Percentiles rank a stretch among this genome's conserved stretches.
These are phyloP conservation scores for Gymnogyps californianus DNA, from an alignment of 2,113 vertebrate species.

Conservation along the genomic window DNA sequence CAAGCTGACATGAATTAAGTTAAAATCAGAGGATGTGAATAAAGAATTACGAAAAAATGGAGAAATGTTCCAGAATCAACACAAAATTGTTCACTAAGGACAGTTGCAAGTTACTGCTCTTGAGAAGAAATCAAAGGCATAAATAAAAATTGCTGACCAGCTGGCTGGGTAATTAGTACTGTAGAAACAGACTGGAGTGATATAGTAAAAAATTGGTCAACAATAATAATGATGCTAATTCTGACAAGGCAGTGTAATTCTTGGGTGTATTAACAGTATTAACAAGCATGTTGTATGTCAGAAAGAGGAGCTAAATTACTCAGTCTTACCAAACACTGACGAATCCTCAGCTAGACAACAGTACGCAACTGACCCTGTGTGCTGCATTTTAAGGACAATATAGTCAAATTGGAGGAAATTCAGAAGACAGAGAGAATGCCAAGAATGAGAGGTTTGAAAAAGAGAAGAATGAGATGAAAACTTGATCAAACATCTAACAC, in stretches of 20 bases:
- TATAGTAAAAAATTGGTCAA: neutral
- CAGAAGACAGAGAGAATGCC: neutral
- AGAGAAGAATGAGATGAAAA: neutral
- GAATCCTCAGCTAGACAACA: neutral
- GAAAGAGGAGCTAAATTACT: neutral
- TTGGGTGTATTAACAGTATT: neutral
- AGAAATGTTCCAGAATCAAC: neutral
- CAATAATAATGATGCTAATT: neutral
- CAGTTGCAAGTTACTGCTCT: neutral
- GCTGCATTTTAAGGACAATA: neutral
- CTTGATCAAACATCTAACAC: neutral
- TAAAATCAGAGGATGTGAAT: neutral
- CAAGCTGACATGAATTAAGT: neutral
- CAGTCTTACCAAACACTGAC: neutral
- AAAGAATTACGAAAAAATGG: neutral
- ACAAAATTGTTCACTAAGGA: neutral
- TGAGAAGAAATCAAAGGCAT: neutral
- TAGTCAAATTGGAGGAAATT: neutral
- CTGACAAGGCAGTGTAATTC: neutral
- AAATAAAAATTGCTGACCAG: neutral
- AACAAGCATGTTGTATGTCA: neutral
- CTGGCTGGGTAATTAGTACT: neutral
- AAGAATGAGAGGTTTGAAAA: neutral
- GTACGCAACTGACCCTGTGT: neutral
- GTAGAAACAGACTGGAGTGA: neutral